phyloP scores from a whole-genome alignment of 1,140 invertebrate genomes.

The Drosophila ohnishii region DNA sequence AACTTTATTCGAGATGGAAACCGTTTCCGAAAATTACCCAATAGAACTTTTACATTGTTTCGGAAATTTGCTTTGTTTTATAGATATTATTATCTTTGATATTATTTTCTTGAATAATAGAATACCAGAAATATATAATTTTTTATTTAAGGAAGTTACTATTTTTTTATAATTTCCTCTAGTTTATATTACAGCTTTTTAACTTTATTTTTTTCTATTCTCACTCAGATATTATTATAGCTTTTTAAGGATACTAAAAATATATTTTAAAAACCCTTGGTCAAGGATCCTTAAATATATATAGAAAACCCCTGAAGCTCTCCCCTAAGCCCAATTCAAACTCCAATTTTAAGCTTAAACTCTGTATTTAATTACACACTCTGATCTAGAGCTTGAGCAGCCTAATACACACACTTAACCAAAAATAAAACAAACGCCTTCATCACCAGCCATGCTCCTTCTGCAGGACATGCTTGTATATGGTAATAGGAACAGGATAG shows the following conservation, averaged over 20 bases:
- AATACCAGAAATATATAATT: not conserved
- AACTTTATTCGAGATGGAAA: not conserved
- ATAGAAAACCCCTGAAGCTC: not conserved
- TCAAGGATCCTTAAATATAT: not conserved
- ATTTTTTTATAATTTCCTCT: not conserved
- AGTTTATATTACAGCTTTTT: not conserved
- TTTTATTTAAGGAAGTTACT: no score
- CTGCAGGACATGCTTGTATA: slow-evolving; percentile 91
- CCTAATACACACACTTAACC: slow-evolving; percentile 1
- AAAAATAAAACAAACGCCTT: not conserved
- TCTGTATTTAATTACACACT: slow-evolving; percentile 21
- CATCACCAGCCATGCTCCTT: slow-evolving; percentile 84
- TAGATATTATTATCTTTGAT: not conserved
- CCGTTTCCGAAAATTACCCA: not conserved
- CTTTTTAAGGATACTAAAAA: not conserved
- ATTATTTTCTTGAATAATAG: no score
- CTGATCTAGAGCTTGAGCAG: not conserved
- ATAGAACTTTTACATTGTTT: not conserved
- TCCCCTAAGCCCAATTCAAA: no score
- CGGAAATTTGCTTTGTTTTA: not conserved
- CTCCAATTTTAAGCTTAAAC: not conserved
- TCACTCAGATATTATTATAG: not conserved
- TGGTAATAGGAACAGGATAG: slow-evolving; percentile 90
- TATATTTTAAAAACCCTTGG: no score
- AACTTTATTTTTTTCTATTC: no score